Percentiles rank a stretch among this genome's conserved stretches.
phyloP scores from a whole-genome alignment of 2,797 vertebrate species.

The Pitangus sulphuratus region DNA sequence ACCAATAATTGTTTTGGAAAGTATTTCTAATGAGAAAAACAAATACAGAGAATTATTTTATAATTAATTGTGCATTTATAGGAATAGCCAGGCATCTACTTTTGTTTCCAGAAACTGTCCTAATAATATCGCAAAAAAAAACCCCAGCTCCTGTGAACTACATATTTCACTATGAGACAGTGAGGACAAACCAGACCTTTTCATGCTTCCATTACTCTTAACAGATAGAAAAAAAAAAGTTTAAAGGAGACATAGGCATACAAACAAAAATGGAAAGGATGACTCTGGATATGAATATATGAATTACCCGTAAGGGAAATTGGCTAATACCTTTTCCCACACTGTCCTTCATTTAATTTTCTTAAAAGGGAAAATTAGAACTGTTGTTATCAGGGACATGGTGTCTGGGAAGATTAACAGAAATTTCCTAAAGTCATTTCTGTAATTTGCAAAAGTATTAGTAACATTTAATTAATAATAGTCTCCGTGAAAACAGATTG shows the following conservation, averaged over 20 bases:
- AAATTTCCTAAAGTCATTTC: slow-evolving; percentile 21
- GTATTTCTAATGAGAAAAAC: not conserved
- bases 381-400: not conserved
- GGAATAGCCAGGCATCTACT: not conserved
- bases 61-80: not conserved
- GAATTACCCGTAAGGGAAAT: not conserved
- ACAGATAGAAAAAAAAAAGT: not conserved
- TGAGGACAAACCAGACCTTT: not conserved
- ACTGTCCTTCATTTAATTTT: not conserved
- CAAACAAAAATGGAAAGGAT: not conserved
- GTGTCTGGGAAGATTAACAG: not conserved
- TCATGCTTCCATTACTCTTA: not conserved
- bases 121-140: not conserved
- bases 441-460: slow-evolving; percentile 5
- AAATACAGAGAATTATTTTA: not conserved
- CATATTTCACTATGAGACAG: not conserved
- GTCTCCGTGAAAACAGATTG: not conserved
- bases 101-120: not conserved
- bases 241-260: not conserved
- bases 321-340: not conserved
- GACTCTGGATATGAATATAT: not conserved
- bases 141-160: not conserved
- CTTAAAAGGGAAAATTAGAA: not conserved
- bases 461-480: slow-evolving; percentile 33
- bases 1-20: not conserved